Evolutionary conservation across 2,797 vertebrate genomes (phyloP), one percentile per base, ranked within the genome.

Genomic region (Crenichthys baileyi): DNA sequence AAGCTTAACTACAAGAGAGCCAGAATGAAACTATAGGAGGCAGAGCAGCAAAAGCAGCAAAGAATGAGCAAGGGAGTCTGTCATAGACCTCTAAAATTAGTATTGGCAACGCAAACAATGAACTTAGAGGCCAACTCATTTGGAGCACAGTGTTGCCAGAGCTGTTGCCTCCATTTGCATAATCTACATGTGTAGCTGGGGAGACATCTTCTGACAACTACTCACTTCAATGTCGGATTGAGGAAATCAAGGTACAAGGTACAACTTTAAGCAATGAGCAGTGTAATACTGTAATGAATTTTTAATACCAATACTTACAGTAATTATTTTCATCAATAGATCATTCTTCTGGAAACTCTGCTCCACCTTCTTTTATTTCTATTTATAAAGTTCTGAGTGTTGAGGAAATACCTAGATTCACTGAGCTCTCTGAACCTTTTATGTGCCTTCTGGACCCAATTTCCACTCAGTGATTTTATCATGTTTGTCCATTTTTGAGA

Each of bases 61-160:
- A 31, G 63, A 83, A 83, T 51, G 70, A 85, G 74, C 29, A 74
- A 78, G 72, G 46, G 72, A 79, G 81, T 60, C 65, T 36, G 76
- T 78, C 65, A 72, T 36, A 50, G 81, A 79, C 73, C 5, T 41
- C 18, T 65, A 61, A 65, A 48, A 73, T 75, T 76, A 76, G 77
- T 61, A 53, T 82, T 71, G 73, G 77, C 51, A 61, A 71, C 22
- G 75, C 68, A 77, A 53, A 79, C 83, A 84, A 71, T 58, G 77
- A 82, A 72, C 61, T 72, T 73, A 75, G 75, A 82, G 72, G 84
- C 80, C 11, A 78, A 82, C 67, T 85, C 76, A 83, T 87, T 86
- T 44, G 72, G 68, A 81, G 70, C 81, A 26, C 83, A 76, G 79
- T 36, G 36, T 39, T 51, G 63, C 61, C 73, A 31, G 9, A 81